Percentiles rank a stretch among this genome's conserved stretches.
Conservation (phyloP, 92 coral and sea anemone species). For the Metridium senile region DNA sequence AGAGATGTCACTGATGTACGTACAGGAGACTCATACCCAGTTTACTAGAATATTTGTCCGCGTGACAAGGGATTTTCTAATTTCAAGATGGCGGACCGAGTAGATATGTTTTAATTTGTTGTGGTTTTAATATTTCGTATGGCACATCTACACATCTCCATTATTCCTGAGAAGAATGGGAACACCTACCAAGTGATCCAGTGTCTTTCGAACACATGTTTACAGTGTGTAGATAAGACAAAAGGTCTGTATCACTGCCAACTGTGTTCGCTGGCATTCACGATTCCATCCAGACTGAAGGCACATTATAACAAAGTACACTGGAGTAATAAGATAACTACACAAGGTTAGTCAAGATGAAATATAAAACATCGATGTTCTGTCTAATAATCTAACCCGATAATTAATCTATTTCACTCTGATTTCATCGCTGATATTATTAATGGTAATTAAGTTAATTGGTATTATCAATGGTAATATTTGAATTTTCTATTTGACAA, state of each 20-base stretch:
- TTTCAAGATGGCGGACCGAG: background rate
- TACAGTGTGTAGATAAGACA: background rate
- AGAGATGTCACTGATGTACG: too few relatives aligned
- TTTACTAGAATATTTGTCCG: too few relatives aligned
- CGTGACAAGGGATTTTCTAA: too few relatives aligned
- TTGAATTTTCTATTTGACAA: too few relatives aligned
- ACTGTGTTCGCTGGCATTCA: slow-evolving; percentile 28
- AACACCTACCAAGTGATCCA: background rate
- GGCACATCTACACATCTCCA: slow-evolving; percentile 10
- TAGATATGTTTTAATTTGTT: background rate
- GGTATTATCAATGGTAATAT: too few relatives aligned
- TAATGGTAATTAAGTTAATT: too few relatives aligned
- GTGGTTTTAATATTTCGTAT: background rate
- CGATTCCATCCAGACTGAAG: slow-evolving; percentile 32
- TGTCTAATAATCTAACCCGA: too few relatives aligned
- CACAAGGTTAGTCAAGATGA: slow-evolving; percentile 5
- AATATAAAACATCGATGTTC: too few relatives aligned
- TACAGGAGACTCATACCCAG: too few relatives aligned
- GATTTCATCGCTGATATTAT: too few relatives aligned
- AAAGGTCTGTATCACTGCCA: slow-evolving; percentile 30
- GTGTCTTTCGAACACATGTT: slow-evolving; percentile 1
- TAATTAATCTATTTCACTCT: too few relatives aligned
- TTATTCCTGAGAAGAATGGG: background rate
- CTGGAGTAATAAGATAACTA: slow-evolving; percentile 12
- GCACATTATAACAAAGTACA: slow-evolving; percentile 37